These are phyloP conservation scores for Proisotoma minuta DNA, from an alignment of 2,888 invertebrate genomes.

Conservation along the genomic window DNA sequence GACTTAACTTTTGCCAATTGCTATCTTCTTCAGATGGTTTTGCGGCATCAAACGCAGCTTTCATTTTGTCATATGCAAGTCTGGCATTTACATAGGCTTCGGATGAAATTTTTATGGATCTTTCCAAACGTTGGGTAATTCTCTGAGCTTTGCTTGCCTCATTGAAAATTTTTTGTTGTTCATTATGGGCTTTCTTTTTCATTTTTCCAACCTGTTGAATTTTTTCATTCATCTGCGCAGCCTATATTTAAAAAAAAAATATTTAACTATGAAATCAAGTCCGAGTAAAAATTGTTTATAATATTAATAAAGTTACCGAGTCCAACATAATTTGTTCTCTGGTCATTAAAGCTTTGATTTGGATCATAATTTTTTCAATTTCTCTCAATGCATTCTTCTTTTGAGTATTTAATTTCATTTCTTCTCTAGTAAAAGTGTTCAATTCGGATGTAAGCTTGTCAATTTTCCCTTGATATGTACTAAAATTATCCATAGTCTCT, in stretches of 20 bases:
- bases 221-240: slow-evolving; percentile 27
- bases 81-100: slow-evolving; percentile 39
- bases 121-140: slow-evolving; percentile 35
- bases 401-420: slow-evolving; percentile 25
- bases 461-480: slow-evolving; percentile 29
- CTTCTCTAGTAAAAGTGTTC: slow-evolving; percentile 30
- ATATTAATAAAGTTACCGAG: slow-evolving; percentile 13
- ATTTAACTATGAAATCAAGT: too few species aligned
- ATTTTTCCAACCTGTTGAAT: slow-evolving; percentile 25
- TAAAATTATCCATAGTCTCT: slow-evolving; percentile 29
- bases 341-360: slow-evolving; percentile 32
- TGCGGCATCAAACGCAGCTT: slow-evolving; percentile 38
- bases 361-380: slow-evolving; percentile 31
- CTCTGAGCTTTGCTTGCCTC: slow-evolving; percentile 37
- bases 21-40: slow-evolving; percentile 34
- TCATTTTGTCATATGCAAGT: slow-evolving; percentile 43
- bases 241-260: slow-evolving; percentile 15
- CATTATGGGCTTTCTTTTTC: slow-evolving; percentile 35
- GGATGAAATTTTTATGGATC: slow-evolving; percentile 29
- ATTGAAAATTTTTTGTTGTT: slow-evolving; percentile 34
- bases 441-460: slow-evolving; percentile 29
- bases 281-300: too few species aligned
- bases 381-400: slow-evolving; percentile 28
- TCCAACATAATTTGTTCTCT: slow-evolving; percentile 38
- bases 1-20: slow-evolving; percentile 42